Evolutionary conservation across 2,888 invertebrate species (phyloP), one percentile per base, ranked within the genome.

Genomic region (Lathronympha strigana): DNA sequence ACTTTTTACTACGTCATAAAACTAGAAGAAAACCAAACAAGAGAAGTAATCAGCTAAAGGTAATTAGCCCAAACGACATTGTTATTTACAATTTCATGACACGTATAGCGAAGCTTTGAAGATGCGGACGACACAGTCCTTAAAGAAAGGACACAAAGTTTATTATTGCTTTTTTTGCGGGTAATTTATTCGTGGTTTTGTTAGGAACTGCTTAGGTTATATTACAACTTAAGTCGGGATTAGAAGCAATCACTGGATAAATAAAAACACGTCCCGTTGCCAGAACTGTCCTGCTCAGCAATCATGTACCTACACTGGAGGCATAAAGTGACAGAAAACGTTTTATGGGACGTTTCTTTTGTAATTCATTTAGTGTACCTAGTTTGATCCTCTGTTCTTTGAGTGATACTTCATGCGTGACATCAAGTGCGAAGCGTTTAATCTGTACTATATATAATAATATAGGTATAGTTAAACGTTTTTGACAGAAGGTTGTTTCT

Each of bases 41-140:
- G 47, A 47, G 31, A 36, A 54, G 33, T 15, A 50, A 61, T 47
- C 38, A 19, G 17, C 25, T 38, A 47, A 47, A 15, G 23, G 55
- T 40, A 49, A 63, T 63, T 63, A 47, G 55, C 3, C 63, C n/a
- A 49, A 55, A 62, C 19, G 25, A 36, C 62, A 19, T 38, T 38
- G 62, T 25, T 43, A 45, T 57, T 62, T 55, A 47, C 45, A 63
- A 55, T 63, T 63, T 55, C 63, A 19, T 38, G n/a, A 17, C 47
- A 55, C 47, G 55, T 49, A 31, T 49, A 61, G 40, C n/a, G 25
- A 51, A 33, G n/a, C 40, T 21, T 31, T 9, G n/a, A 57, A 57
- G 19, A 31, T 4, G 43, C 5, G 19, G 13, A 15, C 2, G 8
- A 2, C 21, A n/a, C 31, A 9, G 43, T 45, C 19, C 19, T 31